Conservation (phyloP, 2,888 invertebrate species). For the Caprella mutica region DNA sequence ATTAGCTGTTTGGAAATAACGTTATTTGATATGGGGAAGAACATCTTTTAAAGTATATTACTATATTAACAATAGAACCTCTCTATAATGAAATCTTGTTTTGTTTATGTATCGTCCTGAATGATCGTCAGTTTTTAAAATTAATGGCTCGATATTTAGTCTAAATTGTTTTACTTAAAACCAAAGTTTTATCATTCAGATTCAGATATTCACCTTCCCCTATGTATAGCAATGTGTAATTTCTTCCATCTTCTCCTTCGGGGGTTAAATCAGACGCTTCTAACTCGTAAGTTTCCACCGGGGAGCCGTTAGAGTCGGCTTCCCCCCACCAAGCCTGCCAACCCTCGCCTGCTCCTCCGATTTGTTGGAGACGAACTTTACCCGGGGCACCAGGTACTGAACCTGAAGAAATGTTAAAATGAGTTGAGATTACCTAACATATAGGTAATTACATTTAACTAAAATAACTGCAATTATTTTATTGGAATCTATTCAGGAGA, state of each 20-base stretch:
- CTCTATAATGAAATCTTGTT: not conserved
- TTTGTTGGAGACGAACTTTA: constrained; percentile 45
- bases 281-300: constrained; percentile 59
- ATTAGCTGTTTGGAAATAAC: constrained; percentile 49
- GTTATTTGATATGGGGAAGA: not conserved
- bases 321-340: constrained; percentile 72
- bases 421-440: too few species aligned
- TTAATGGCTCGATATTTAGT: too few species aligned
- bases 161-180: too few species aligned
- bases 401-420: constrained; percentile 37
- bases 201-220: constrained; percentile 59
- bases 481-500: too few species aligned
- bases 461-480: too few species aligned
- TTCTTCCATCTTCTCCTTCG: constrained; percentile 30
- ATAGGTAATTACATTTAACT: too few species aligned
- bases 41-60: not conserved
- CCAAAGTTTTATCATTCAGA: too few species aligned
- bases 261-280: constrained; percentile 49
- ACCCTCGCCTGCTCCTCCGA: constrained; percentile 58
- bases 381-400: constrained; percentile 64
- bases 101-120: not conserved
- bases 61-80: not conserved
- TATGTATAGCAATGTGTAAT: constrained; percentile 51
- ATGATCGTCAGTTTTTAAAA: not conserved
- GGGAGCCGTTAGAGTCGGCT: constrained; percentile 62